Evolutionary conservation across 2,113 vertebrate species (phyloP).

Genomic region (Electrona antarctica): DNA sequence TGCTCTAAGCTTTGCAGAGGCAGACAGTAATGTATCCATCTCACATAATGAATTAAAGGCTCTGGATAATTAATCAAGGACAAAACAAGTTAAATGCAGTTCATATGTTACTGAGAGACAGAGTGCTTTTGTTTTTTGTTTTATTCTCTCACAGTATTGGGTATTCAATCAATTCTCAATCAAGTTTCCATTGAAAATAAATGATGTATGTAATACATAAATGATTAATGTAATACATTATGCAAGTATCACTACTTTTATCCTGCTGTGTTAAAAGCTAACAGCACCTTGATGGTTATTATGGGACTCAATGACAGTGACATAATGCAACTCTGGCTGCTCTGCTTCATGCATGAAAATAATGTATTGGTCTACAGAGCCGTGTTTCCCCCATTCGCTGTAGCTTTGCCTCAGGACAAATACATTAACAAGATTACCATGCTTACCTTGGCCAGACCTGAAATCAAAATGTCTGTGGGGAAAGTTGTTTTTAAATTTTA

Average conservation of each 20-base stretch:
- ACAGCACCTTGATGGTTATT: slow-evolving; percentile 6
- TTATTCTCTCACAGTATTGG: not conserved
- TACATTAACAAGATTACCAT: slow-evolving; percentile 40
- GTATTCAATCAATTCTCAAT: not conserved
- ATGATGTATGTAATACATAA: too few relatives aligned
- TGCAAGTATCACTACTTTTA: not conserved
- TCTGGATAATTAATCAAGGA: slow-evolving; percentile 46
- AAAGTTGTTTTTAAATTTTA: not conserved
- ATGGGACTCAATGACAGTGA: slow-evolving; percentile 19
- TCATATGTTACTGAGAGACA: slow-evolving; percentile 35
- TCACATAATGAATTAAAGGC: slow-evolving; percentile 44
- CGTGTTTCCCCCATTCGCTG: slow-evolving; percentile 17
- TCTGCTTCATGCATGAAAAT: slow-evolving; percentile 14
- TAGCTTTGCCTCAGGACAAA: slow-evolving; percentile 33
- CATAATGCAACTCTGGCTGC: slow-evolving; percentile 23
- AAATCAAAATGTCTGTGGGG: slow-evolving; percentile 31
- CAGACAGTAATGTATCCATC: slow-evolving; percentile 37
- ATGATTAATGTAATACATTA: too few relatives aligned
- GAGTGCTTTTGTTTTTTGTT: slow-evolving; percentile 15
- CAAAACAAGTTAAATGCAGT: slow-evolving; percentile 41
- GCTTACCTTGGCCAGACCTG: slow-evolving; percentile 27
- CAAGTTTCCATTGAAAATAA: too few relatives aligned
- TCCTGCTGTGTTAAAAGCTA: not conserved
- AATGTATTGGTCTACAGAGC: slow-evolving; percentile 35
- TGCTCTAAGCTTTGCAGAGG: slow-evolving; percentile 47